These are phyloP conservation scores for Drosophila rufa DNA, from an alignment of 1,140 invertebrate genomes.

Conservation along the genomic window DNA sequence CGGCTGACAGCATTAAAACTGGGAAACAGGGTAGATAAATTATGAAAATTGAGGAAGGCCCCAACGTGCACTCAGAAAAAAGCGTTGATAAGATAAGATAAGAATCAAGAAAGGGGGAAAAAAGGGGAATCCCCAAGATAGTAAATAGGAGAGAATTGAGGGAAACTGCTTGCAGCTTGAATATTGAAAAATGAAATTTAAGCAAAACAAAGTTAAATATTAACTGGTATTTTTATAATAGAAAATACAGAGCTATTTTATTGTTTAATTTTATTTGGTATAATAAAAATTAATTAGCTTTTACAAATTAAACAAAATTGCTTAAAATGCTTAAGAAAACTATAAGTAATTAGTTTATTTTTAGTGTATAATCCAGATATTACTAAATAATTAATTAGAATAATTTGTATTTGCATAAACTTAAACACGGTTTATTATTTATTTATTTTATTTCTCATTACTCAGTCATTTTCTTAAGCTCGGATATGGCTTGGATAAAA, in stretches of 20 bases:
- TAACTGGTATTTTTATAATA: too few relatives aligned
- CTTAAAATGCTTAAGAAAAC: too few relatives aligned
- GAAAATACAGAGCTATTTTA: too few relatives aligned
- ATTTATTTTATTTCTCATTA: not conserved
- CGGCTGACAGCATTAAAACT: slow-evolving; percentile 58
- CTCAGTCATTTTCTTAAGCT: not conserved
- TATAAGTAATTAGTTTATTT: too few relatives aligned
- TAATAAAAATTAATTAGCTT: too few relatives aligned
- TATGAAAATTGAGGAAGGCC: slow-evolving; percentile 15
- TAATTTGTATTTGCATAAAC: not conserved
- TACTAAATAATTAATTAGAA: not conserved
- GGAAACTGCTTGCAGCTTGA: too few relatives aligned
- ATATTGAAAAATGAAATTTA: too few relatives aligned
- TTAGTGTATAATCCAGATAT: too few relatives aligned
- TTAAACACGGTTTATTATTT: not conserved
- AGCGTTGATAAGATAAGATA: not conserved
- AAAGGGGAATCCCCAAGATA: not conserved
- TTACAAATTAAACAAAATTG: too few relatives aligned
- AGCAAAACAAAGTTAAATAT: too few relatives aligned
- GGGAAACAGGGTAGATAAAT: slow-evolving; percentile 53
- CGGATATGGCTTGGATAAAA: not conserved
- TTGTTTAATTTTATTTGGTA: too few relatives aligned
- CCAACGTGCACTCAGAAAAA: slow-evolving; percentile 14
- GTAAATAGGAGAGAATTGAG: not conserved
- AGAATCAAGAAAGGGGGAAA: not conserved